Base-by-base conservation (phyloP, 92 coral and sea anemone species). In the Montipora capitata region DNA sequence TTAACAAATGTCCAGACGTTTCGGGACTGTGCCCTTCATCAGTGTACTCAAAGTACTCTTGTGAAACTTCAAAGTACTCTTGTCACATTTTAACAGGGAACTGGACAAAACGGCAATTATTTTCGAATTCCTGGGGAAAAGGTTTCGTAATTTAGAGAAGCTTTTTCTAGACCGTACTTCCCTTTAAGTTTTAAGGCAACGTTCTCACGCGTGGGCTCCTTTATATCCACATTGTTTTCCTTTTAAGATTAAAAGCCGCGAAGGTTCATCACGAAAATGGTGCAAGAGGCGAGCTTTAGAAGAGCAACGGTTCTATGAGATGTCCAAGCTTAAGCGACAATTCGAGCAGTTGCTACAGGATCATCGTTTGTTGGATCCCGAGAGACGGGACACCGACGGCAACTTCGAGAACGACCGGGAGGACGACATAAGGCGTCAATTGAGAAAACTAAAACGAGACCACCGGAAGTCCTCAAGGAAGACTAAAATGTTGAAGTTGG, bases 261-360 rank as follows among this genome's bases (percentile, higher is more conserved):
- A 94, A 16, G 91, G 98, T 35, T 88, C 96, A 10, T 94, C 98
- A 17, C 93, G 94, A 18, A 96, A 97, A 76, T 97, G 99, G 99
- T 97, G 99, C 86, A 90, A 83, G 57, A 90, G 98, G 74, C 87
- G 98, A 72, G 98, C 98, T 63, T 92, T 97, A 8, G 99, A 97
- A 67, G 98, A 97, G 43, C 99, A 97, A 88, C 91, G 99, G 8
- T 97, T 97, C 78, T 97, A 97, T 76, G 99, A 97, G 67, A 94
- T 97, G 94, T 84, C 98, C 9, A 97, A 97, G 78, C 91, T 97
- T 4, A 96, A 97, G 91, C 92, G 94, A 14, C 99, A 97, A 78
- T 97, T 97, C 78, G 98, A 97, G 68, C 95, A 91, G 49, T 89
- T 97, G 62, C 56, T 97, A 18, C 92, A 81, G 79, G 99, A 97